Conservation (phyloP, 2,888 invertebrate genomes). For the Thelaira solivaga region DNA sequence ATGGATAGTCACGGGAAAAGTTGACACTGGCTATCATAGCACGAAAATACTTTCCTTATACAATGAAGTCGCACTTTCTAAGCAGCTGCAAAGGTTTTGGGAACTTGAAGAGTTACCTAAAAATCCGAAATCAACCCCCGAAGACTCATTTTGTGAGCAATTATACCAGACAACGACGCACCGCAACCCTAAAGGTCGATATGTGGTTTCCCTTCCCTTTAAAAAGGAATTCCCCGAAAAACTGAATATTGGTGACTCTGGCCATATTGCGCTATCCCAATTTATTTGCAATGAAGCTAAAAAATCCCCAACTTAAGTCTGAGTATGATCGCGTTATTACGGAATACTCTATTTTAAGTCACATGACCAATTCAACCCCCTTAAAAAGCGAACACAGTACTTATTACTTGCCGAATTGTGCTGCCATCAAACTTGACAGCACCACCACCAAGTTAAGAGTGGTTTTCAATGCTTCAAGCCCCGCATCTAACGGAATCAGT, state of each 20-base stretch:
- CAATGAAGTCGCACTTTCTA: neutral
- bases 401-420: neutral
- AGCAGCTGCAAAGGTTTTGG: neutral
- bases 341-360: neutral
- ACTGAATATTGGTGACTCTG: neutral
- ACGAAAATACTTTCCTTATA: neutral
- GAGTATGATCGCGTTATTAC: neutral
- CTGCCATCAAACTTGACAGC: neutral
- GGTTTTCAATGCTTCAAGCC: neutral
- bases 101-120: neutral
- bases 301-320: neutral
- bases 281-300: neutral
- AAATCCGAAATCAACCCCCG: neutral
- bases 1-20: slow-evolving; percentile 4
- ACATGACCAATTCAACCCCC: neutral
- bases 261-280: neutral
- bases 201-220: neutral
- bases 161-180: neutral
- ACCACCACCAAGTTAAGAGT: neutral
- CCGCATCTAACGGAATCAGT: neutral
- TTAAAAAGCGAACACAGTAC: neutral
- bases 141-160: neutral
- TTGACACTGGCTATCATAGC: neutral
- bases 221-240: neutral
- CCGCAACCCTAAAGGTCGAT: neutral